Evolutionary conservation across 2,113 vertebrate genomes (phyloP), one percentile per base, ranked within the genome.

Genomic region (Progne subis): DNA sequence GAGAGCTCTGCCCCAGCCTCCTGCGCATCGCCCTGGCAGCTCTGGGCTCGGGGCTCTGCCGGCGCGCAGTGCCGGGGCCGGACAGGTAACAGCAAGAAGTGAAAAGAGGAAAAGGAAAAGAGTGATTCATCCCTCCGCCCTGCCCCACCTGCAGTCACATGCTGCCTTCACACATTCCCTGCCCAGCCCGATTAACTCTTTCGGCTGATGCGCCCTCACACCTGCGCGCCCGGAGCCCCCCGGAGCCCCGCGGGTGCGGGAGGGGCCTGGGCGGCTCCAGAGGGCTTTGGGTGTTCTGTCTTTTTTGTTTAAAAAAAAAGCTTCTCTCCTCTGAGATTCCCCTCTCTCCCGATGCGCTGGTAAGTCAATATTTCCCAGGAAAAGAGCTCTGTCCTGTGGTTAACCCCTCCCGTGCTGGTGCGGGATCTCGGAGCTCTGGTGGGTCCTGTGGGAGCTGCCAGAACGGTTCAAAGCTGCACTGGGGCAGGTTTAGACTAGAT

Each of bases 91-190:
- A 88, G 96, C 95, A 71, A 95, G 96, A 95, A 96, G 84, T 92
- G 95, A 95, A 94, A 95, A 97, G 90, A 94, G 92, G 95, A 88
- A 94, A 92, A 92, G 81, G 82, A 80, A 56, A 95, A 88, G 91
- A 88, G 70, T 96, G 97, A 96, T 94, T 96, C 93, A 97, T 92
- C 12, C 71, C 96, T 95, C 96, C 96, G 87, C 97, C 97, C 86
- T 81, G 95, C 91, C 90, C 92, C 95, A 96, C 96, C 97, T 96
- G 96, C 86, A 26, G 89, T 95, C 97, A 96, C 96, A 94, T 95
- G 97, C 55, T 90, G 94, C 94, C 90, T 91, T 69, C 90, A 63
- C 86, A 57, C 82, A 7, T 87, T 76, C 94, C 86, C 94, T 5
- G 86, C 94, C 49, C 77, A 65, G 83, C 88, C 63, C 6, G 11